Evolutionary conservation across 2,888 invertebrate species (phyloP), one percentile per base, ranked within the genome.

Genomic region (Ophion ventricosus): DNA sequence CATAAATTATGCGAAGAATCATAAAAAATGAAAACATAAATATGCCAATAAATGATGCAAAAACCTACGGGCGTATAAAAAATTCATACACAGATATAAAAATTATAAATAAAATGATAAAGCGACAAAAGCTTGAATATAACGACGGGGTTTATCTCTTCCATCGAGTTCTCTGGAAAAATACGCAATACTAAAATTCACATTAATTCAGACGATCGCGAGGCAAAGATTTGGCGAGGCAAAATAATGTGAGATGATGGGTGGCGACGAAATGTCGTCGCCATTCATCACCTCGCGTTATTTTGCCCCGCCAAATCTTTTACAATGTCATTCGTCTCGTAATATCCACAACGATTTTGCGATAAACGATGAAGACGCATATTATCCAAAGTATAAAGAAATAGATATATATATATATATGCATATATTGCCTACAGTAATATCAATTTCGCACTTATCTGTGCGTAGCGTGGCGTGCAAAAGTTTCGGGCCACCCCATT

Each of bases 1-100:
- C 72, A 72, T 76, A 67, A 72, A 76, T 67, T 61, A 76, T 61
- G 40, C 25, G 26, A 56, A 40, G 59, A 56, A 57, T 56, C n/a
- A 29, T 63, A 29, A 17, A 67, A 49, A 57, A 26, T 66, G 20
- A 69, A 49, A 23, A 40, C 59, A 67, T 67, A 49, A 63, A 29
- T 54, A 63, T 70, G 23, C 49, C 67, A 29, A 70, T 29, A 26
- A 76, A 70, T 70, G 49, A 23, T 23, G 26, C 56, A 14, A 43
- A 74, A 54, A 40, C 57, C 23, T 49, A 17, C 23, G 35, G 20
- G 20, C 11, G n/a, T 66, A 2, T 14, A 64, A 76, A 17, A 23
- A 64, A 63, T 54, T 26, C 23, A 25, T 40, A 14, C 54, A 35
- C 43, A 63, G 40, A 56, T 7, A 23, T 25, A 56, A 25, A 66